These are phyloP conservation scores for Sphaeramia orbicularis DNA, from an alignment of 2,797 vertebrate genomes.

Conservation along the genomic window DNA sequence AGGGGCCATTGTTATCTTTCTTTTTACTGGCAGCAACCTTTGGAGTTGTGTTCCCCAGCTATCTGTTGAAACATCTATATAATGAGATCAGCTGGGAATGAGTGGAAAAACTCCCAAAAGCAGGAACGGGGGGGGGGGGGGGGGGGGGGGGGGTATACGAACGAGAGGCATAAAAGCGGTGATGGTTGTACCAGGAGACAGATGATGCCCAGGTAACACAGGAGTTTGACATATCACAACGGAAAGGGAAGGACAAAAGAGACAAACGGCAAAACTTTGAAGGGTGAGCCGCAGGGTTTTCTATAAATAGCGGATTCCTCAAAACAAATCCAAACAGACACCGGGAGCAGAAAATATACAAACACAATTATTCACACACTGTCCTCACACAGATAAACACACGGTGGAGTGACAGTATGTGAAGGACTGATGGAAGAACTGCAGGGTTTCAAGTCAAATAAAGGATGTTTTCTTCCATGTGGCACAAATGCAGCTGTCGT, in stretches of 20 bases:
- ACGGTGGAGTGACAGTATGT: no score
- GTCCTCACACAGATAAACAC: neutral
- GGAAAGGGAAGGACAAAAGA: constrained; percentile 24
- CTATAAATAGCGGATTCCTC: constrained; percentile 41
- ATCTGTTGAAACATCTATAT: constrained; percentile 45
- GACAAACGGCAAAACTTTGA: constrained; percentile 46
- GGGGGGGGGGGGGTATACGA: no score
- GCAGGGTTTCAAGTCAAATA: no score
- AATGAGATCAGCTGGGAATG: constrained; percentile 70
- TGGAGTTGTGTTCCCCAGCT: constrained; percentile 50
- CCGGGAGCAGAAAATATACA: neutral
- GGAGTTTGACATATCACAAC: constrained; percentile 46
- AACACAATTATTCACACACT: neutral
- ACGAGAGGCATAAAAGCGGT: constrained; percentile 1
- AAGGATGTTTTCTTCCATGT: no score
- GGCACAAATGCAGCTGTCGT: no score
- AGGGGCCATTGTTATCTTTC: constrained; percentile 41
- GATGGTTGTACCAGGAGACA: constrained; percentile 33
- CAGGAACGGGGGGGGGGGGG: neutral
- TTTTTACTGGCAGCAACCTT: constrained; percentile 32
- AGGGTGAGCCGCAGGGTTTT: constrained; percentile 43
- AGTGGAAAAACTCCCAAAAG: constrained; percentile 43
- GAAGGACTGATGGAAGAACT: no score
- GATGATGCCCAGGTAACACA: constrained; percentile 34
- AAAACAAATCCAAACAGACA: constrained; percentile 25